A percentile compares a stretch with the other conserved stretches of the same genome.
Conservation (phyloP, 2,797 vertebrate genomes). For the Danio jaintianensis region DNA sequence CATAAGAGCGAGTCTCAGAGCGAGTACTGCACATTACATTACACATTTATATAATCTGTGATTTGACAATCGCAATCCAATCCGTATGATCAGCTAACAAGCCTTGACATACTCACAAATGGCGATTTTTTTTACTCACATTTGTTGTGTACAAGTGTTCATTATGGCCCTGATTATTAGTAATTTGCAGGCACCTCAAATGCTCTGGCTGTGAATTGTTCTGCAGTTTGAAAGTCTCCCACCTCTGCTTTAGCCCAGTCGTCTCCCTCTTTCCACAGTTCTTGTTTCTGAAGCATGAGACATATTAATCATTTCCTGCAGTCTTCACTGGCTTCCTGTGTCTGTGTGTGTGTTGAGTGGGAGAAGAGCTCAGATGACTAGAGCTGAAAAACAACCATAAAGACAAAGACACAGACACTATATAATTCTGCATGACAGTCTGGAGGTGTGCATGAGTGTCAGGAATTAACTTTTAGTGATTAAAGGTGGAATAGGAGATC, state of each 20-base stretch:
- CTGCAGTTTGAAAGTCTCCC: not conserved
- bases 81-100: no score
- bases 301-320: conserved; percentile 69
- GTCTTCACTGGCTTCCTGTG: conserved; percentile 68
- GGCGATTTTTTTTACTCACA: no score
- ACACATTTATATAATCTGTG: no score
- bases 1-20: no score
- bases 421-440: conserved; percentile 20
- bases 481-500: no score
- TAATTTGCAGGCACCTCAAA: not conserved
- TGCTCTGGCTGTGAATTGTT: not conserved
- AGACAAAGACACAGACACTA: not conserved
- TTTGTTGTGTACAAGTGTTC: no score
- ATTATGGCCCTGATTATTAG: not conserved
- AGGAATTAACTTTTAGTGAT: conserved; percentile 1
- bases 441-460: not conserved
- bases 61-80: no score
- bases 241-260: conserved; percentile 1
- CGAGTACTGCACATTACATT: no score
- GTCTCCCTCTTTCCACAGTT: conserved; percentile 18
- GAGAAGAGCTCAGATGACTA: conserved; percentile 20
- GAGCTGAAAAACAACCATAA: conserved; percentile 10
- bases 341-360: conserved; percentile 44
- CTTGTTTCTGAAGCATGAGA: conserved; percentile 23
- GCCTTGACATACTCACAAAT: no score